These are phyloP conservation scores for Amazonetta brasiliensis DNA, from an alignment of 2,797 vertebrate genomes.

Conservation along the genomic window DNA sequence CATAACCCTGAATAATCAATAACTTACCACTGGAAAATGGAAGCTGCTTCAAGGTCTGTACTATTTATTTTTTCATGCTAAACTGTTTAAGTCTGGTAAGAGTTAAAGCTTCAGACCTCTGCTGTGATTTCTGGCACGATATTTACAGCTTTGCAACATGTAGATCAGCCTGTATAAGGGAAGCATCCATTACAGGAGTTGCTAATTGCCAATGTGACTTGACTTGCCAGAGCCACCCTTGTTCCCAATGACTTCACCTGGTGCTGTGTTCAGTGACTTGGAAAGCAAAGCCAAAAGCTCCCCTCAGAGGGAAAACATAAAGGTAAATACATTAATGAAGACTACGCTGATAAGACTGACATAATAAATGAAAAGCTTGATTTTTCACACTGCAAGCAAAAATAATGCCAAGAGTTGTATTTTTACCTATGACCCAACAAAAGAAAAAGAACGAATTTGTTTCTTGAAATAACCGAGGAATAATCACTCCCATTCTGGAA, in stretches of 20 bases:
- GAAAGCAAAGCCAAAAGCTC: background rate
- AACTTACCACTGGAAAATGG: background rate
- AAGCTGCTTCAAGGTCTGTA: background rate
- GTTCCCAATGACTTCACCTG: background rate
- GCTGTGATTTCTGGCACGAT: background rate
- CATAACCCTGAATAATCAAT: constrained; percentile 5
- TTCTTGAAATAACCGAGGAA: background rate
- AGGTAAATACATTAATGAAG: background rate
- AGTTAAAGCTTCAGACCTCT: background rate
- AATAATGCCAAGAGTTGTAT: background rate
- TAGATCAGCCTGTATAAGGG: background rate
- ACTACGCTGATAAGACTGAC: background rate
- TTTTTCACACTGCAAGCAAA: rapidly evolving
- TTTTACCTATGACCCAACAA: rapidly evolving
- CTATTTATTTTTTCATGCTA: background rate
- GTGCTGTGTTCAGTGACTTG: background rate
- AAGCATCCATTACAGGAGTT: background rate
- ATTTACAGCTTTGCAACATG: background rate
- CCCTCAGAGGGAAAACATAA: background rate
- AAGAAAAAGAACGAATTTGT: background rate
- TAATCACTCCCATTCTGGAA: background rate
- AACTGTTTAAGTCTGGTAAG: background rate
- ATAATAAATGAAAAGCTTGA: background rate
- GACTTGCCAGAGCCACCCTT: background rate
- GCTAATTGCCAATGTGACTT: background rate